Base-by-base conservation (phyloP, 2,797 vertebrate species). In the Columba guinea region DNA sequence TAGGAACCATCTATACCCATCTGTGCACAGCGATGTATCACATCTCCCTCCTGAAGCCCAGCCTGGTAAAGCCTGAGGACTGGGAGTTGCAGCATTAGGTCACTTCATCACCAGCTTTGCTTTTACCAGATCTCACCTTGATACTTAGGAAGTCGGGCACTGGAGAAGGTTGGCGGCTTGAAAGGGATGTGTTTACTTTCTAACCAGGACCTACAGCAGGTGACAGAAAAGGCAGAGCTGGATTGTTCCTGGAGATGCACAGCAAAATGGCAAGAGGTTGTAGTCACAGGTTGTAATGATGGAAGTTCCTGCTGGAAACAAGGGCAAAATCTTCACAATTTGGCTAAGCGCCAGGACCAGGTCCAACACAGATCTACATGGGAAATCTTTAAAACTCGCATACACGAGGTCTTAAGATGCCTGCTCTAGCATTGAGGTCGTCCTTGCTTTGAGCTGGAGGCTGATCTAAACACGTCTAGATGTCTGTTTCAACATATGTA, bases 11-110 rank as follows among this genome's bases (percentile, higher is more conserved):
- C 67, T 49, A n/a, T 20, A 58, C 44, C 63, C 34, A 19, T 4
- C 27, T 27, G 17, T 39, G 46, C 0, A 0, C 6, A 30, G 41
- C 1, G 1, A 4, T 48, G 8, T 5, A 37, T 21, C 22, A 5
- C 7, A 5, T 28, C 44, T 53, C 51, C 46, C 60, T 17, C 30
- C 30, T 13, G 34, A 46, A 44, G 19, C 14, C 44, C 49, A 84
- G 30, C 34, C 3, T 2, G 2, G 8, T 16, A 10, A 52, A 77
- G 16, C 30, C 24, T 22, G 13, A 65, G 23, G 37, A 65, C 11
- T 30, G 28, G 17, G 12, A 44, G 13, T 20, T 53, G 27, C 5
- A 74, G 37, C 7, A 4, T n/a, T 35, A n/a, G 14, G 55, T 69
- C 46, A 30, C n/a, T 60, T 82, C 32, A 74, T 60, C 8, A 63